Conservation (phyloP, 2,797 vertebrate species). For the Clarias fuscus region DNA sequence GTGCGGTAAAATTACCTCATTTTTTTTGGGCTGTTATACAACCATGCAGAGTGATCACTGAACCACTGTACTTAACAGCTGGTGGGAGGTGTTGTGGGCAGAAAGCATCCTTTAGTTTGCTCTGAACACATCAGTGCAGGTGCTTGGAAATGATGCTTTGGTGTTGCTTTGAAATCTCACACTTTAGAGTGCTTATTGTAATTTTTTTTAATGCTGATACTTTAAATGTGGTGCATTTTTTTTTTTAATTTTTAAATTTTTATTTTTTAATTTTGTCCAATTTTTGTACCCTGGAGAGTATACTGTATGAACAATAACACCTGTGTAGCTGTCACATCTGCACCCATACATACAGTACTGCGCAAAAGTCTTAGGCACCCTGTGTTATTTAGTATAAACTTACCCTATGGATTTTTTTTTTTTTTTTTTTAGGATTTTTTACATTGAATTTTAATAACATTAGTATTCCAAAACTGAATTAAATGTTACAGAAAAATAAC, state of each 20-base stretch:
- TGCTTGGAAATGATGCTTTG: constrained; percentile 1
- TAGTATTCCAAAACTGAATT: too few species aligned
- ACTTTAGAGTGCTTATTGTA: neutral
- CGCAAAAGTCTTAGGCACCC: too few species aligned
- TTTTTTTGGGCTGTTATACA: constrained; percentile 18
- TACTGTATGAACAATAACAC: neutral
- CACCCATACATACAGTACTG: neutral
- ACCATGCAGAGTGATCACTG: neutral
- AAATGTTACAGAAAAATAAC: too few species aligned
- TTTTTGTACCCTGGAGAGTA: neutral
- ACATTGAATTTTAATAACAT: too few species aligned
- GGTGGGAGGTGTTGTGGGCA: neutral
- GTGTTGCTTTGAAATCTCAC: constrained; percentile 11
- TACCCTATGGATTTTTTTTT: too few species aligned
- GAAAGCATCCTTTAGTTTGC: constrained; percentile 3
- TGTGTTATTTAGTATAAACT: too few species aligned
- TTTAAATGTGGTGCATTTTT: neutral
- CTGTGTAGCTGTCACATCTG: neutral
- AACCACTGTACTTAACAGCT: constrained; percentile 2
- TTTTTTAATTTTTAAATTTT: too few species aligned
- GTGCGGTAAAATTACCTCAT: constrained; percentile 1
- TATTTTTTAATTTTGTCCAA: too few species aligned
- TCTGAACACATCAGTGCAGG: constrained; percentile 8
- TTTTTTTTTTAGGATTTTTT: too few species aligned
- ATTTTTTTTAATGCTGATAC: neutral